Conservation (phyloP, 2,113 vertebrate species). For the Stigmatopora nigra region DNA sequence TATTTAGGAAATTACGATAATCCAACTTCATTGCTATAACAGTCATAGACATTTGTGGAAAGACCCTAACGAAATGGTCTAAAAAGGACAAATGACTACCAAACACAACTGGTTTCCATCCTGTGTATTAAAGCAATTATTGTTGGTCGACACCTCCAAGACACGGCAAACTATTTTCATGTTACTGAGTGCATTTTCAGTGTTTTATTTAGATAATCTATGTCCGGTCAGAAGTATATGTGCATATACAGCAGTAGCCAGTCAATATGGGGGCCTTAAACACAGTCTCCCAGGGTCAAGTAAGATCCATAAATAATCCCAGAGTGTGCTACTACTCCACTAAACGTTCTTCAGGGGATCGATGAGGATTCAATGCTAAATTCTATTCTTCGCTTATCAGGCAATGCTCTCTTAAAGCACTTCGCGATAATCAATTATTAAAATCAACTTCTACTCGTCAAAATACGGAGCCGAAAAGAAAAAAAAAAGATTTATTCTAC, state of each 20-base stretch:
- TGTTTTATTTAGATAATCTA: constrained; percentile 34
- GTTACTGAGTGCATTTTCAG: neutral
- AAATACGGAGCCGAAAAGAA: constrained; percentile 57
- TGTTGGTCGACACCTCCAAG: neutral
- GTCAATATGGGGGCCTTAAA: constrained; percentile 57
- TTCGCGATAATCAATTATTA: constrained; percentile 72
- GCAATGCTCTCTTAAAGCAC: constrained; percentile 60
- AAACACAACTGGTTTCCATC: too few species aligned
- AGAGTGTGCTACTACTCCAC: constrained; percentile 52
- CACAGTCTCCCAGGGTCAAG: constrained; percentile 58
- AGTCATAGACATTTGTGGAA: neutral
- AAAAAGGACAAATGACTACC: too few species aligned
- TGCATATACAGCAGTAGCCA: constrained; percentile 42
- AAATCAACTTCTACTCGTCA: constrained; percentile 69
- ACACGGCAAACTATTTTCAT: neutral
- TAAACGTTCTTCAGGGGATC: constrained; percentile 63
- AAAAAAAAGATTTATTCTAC: constrained; percentile 68
- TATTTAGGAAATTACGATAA: neutral
- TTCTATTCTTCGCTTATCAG: constrained; percentile 63
- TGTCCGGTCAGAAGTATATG: constrained; percentile 47
- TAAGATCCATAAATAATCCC: constrained; percentile 64
- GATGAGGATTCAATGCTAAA: constrained; percentile 61
- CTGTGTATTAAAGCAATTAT: neutral
- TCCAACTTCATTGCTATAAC: neutral
- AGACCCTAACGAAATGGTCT: too few species aligned